These are phyloP conservation scores for Dynastes grantii DNA, from an alignment of 2,888 invertebrate species.

Conservation along the genomic window DNA sequence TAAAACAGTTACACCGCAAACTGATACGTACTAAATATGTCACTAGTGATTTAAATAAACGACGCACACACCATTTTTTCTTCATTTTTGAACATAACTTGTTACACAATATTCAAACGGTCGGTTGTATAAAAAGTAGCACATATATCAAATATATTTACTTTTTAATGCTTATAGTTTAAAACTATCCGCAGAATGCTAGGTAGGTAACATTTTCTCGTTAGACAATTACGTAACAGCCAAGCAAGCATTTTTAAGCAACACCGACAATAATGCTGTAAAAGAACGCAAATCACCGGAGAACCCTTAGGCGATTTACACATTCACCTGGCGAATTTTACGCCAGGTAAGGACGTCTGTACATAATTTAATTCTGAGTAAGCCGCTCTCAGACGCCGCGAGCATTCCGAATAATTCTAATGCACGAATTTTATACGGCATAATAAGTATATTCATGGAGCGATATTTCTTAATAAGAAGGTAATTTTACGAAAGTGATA, in stretches of 20 bases:
- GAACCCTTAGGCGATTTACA: constrained; percentile 20
- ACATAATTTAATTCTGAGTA: constrained; percentile 8
- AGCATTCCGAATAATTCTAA: constrained; percentile 13
- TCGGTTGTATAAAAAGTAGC: too few species aligned
- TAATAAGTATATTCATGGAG: not conserved
- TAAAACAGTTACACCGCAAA: too few species aligned
- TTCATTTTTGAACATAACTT: too few species aligned
- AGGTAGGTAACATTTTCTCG: constrained; percentile 15
- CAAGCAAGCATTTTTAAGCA: constrained; percentile 28
- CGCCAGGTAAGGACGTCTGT: constrained; percentile 27
- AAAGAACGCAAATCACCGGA: not conserved
- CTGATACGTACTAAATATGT: too few species aligned
- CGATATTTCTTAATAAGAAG: not conserved
- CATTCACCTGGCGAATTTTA: constrained; percentile 39
- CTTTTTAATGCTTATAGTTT: not conserved
- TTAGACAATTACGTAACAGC: constrained; percentile 7
- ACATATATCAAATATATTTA: too few species aligned
- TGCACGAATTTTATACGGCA: not conserved
- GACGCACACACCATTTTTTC: too few species aligned
- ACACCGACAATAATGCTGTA: constrained; percentile 3
- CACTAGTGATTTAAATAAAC: too few species aligned
- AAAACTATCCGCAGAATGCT: not conserved
- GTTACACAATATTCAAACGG: too few species aligned
- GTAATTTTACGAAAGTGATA: not conserved
- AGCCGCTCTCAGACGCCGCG: constrained; percentile 11